Evolutionary conservation across 1,140 invertebrate genomes (phyloP).

Genomic region (Drosophila tsacasi): DNA sequence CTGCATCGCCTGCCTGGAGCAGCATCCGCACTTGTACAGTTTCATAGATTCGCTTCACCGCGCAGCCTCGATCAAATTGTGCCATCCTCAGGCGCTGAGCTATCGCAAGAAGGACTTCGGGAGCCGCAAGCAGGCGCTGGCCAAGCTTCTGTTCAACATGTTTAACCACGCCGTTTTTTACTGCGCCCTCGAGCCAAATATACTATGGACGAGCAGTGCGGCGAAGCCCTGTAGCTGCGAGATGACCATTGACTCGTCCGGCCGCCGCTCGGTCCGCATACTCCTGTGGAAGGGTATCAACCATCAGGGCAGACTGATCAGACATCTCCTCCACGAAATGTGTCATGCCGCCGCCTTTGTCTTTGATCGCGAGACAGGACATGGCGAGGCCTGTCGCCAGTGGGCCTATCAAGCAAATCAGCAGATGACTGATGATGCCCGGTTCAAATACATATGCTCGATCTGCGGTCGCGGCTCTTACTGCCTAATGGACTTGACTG

Average conservation of each 20-base stretch:
- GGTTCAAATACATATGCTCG: conserved; percentile 51
- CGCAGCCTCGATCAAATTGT: conserved; percentile 35
- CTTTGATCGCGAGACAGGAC: conserved; percentile 90
- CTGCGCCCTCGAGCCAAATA: conserved; percentile 40
- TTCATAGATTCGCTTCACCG: conserved; percentile 58
- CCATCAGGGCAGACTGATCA: conserved; percentile 70
- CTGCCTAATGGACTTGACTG: conserved; percentile 37
- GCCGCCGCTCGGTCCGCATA: conserved; percentile 32
- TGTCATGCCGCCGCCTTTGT: conserved; percentile 96
- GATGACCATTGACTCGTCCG: conserved; percentile 26
- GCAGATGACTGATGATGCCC: conserved; percentile 36
- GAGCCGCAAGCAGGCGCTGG: conserved; percentile 29
- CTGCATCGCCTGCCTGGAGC: conserved; percentile 19
- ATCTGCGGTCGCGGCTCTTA: conserved; percentile 48
- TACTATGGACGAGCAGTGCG: conserved; percentile 36
- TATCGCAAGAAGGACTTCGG: conserved; percentile 37
- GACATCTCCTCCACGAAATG: conserved; percentile 95
- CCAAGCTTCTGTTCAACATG: conserved; percentile 47
- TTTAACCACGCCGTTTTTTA: conserved; percentile 65
- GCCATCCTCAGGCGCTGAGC: conserved; percentile 53
- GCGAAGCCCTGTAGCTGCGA: conserved; percentile 8
- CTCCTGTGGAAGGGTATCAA: conserved; percentile 73
- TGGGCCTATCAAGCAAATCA: conserved; percentile 86
- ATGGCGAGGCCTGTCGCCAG: conserved; percentile 92
- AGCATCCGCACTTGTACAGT: conserved; percentile 31